Conservation (phyloP, 2,113 vertebrate genomes). For the Tyto alba region DNA sequence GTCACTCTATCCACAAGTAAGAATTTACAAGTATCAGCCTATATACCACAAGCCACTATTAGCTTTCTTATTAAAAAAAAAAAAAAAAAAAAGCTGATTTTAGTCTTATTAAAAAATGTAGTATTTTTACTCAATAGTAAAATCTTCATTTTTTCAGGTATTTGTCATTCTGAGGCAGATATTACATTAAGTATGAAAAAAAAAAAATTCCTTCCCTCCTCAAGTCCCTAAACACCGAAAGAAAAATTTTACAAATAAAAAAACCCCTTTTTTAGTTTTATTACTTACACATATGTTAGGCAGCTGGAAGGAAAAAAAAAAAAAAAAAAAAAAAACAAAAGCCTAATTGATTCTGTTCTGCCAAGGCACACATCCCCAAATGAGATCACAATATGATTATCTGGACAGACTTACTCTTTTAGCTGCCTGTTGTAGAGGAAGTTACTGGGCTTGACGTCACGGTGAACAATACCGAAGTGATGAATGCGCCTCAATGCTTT, state of each 20-base stretch:
- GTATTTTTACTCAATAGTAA: not conserved
- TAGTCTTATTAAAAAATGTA: not conserved
- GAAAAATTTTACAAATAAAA: not conserved
- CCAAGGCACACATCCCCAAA: slow-evolving; percentile 65
- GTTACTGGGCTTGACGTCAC: slow-evolving; percentile 93
- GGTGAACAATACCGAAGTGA: slow-evolving; percentile 94
- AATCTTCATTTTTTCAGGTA: not conserved
- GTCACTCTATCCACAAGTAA: not conserved
- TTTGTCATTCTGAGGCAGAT: not conserved
- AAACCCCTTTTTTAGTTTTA: not conserved
- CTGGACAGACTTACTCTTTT: slow-evolving; percentile 79
- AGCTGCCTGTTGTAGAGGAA: slow-evolving; percentile 85
- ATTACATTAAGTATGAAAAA: not conserved
- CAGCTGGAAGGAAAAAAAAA: slow-evolving; percentile 27
- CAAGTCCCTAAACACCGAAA: not conserved
- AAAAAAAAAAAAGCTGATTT: not conserved
- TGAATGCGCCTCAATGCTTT: slow-evolving; percentile 92
- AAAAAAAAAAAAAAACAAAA: not conserved
- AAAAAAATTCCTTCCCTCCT: not conserved
- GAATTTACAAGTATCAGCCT: not conserved
- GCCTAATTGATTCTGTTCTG: not conserved
- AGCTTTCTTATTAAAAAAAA: not conserved
- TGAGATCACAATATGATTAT: not conserved
- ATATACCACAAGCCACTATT: not conserved
- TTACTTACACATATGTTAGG: slow-evolving; percentile 22